Evolutionary conservation across 1,140 invertebrate species (phyloP).

Genomic region (Diachasma alloeum): DNA sequence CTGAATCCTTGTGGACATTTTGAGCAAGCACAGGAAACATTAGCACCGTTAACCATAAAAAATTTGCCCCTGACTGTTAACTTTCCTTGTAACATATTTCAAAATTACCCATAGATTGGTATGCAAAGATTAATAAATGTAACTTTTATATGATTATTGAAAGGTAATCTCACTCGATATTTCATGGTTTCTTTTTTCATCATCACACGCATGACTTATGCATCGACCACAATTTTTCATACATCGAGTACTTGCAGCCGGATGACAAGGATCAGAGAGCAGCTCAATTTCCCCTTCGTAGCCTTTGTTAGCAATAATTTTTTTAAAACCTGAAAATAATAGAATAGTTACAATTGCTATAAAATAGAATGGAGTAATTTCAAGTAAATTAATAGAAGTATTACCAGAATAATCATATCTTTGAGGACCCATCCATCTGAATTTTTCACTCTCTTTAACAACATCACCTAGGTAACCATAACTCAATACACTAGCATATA

Average conservation of each 20-base stretch:
- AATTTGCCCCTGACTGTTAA: slow-evolving; percentile 77
- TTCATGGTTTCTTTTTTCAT: slow-evolving; percentile 32
- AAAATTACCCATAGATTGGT: neutral
- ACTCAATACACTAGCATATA: slow-evolving; percentile 83
- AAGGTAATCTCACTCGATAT: slow-evolving; percentile 30
- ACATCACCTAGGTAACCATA: slow-evolving; percentile 92
- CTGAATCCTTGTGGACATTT: slow-evolving; percentile 80
- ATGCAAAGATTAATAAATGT: no score
- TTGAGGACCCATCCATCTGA: slow-evolving; percentile 89
- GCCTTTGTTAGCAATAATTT: slow-evolving; percentile 74
- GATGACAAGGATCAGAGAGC: slow-evolving; percentile 62
- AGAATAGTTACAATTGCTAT: slow-evolving; percentile 11
- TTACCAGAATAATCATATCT: slow-evolving; percentile 84
- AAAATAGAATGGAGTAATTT: neutral
- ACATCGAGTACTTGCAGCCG: slow-evolving; percentile 59
- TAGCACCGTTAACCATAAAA: slow-evolving; percentile 81
- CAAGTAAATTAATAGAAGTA: neutral
- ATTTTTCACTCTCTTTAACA: slow-evolving; percentile 81
- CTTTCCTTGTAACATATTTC: slow-evolving; percentile 56
- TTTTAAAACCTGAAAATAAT: slow-evolving; percentile 72
- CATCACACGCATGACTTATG: slow-evolving; percentile 47
- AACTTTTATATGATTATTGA: neutral
- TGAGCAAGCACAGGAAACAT: slow-evolving; percentile 81
- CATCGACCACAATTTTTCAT: slow-evolving; percentile 62
- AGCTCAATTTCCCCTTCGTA: slow-evolving; percentile 77